phyloP scores from a whole-genome alignment of 2,888 invertebrate species.

The Epirrhoe tristata region DNA sequence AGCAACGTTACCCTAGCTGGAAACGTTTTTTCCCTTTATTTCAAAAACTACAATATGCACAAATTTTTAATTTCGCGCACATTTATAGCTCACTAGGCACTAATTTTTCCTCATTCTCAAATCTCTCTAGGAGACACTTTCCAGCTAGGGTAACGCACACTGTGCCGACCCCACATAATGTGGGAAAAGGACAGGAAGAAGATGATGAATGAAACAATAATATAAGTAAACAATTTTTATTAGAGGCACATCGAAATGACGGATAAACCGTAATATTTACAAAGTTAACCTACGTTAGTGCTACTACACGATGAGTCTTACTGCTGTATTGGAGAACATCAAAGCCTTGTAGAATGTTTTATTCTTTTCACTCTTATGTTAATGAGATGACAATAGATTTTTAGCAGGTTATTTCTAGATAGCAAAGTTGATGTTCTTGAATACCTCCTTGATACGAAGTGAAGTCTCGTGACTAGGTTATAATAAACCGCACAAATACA shows the following conservation, averaged over 20 bases:
- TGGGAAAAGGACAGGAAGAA: no score
- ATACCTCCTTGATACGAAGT: conserved; percentile 49
- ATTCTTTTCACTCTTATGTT: not conserved
- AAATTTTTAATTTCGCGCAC: no score
- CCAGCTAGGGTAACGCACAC: no score
- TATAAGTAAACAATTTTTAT: conserved; percentile 71
- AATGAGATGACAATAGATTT: not conserved
- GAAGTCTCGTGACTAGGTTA: conserved; percentile 70
- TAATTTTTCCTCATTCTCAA: no score
- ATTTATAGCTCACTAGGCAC: no score
- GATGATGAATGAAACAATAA: conserved; percentile 46
- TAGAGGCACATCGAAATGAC: conserved; percentile 80
- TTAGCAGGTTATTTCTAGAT: not conserved
- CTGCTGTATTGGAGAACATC: conserved; percentile 18
- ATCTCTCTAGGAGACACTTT: no score
- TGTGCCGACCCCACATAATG: no score
- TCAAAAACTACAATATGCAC: no score
- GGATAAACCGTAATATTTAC: conserved; percentile 60
- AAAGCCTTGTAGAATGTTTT: not conserved
- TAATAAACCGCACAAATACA: conserved; percentile 47
- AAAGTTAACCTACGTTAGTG: conserved; percentile 58
- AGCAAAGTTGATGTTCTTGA: conserved; percentile 7
- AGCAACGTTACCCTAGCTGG: no score
- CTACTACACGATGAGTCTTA: conserved; percentile 55
- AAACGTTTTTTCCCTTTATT: no score